Conservation (phyloP, 1,140 invertebrate genomes). For the Drosophila nikananu region DNA sequence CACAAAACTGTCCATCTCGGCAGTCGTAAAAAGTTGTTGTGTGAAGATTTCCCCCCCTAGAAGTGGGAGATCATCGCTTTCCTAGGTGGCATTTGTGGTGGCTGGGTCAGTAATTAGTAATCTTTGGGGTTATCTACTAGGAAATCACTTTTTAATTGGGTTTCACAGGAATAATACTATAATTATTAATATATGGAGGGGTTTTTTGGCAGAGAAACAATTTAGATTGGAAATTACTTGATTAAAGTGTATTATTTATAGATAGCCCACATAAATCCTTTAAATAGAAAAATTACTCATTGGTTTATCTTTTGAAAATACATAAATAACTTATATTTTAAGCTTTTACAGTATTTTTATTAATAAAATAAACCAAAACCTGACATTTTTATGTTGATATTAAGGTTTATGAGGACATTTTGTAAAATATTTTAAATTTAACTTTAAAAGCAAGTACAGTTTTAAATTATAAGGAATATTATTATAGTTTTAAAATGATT, state of each 20-base stretch:
- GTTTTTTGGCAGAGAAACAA: background rate
- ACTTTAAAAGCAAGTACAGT: background rate
- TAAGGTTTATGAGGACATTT: background rate
- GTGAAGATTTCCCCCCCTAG: conserved; percentile 13
- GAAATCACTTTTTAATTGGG: background rate
- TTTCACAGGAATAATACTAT: background rate
- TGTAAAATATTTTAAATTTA: background rate
- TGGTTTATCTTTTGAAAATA: background rate
- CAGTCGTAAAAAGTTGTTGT: conserved; percentile 34
- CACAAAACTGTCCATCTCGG: conserved; percentile 41
- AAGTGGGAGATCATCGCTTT: background rate
- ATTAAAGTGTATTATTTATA: background rate
- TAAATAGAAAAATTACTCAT: background rate
- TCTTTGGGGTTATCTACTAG: background rate
- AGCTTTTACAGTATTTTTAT: background rate
- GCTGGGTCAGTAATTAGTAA: background rate
- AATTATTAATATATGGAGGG: too few species aligned
- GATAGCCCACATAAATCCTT: background rate
- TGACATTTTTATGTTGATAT: background rate
- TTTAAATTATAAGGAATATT: background rate
- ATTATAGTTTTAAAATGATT: too few species aligned
- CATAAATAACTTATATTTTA: background rate
- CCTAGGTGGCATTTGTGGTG: conserved; percentile 2
- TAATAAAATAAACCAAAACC: too few species aligned
- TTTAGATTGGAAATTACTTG: background rate